Evolutionary conservation across 2,113 vertebrate genomes (phyloP).

Genomic region (Colossoma macropomum): DNA sequence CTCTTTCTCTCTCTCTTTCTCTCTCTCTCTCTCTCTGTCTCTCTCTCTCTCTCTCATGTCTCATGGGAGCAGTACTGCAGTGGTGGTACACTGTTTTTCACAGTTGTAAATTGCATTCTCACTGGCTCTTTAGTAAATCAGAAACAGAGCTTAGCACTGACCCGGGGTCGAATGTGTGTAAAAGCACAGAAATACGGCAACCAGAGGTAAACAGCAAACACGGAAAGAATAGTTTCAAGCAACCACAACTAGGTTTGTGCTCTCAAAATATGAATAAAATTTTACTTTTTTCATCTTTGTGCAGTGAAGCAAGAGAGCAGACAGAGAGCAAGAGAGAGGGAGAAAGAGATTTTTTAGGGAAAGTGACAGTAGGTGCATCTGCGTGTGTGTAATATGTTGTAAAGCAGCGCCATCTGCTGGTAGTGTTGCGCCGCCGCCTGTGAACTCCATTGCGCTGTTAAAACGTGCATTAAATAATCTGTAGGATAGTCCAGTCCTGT

Average conservation of each 20-base stretch:
- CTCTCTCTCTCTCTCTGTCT: not conserved
- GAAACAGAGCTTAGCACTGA: conserved; percentile 41
- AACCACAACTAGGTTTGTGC: not conserved
- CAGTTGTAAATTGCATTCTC: conserved; percentile 38
- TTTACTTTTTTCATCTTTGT: no score
- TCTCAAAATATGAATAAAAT: not conserved
- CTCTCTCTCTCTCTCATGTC: not conserved
- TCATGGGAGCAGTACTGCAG: conserved; percentile 20
- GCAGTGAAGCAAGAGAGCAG: not conserved
- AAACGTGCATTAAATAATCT: not conserved
- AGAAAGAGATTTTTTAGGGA: not conserved
- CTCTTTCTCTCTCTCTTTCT: not conserved
- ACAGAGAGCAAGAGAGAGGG: conserved; percentile 17
- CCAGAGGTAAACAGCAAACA: no score
- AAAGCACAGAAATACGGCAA: not conserved
- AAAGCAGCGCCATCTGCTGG: conserved; percentile 20
- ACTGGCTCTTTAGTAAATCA: conserved; percentile 31
- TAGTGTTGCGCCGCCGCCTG: not conserved
- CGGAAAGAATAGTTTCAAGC: not conserved
- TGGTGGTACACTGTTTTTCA: conserved; percentile 36
- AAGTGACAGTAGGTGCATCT: not conserved
- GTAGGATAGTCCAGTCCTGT: no score
- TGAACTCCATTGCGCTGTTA: not conserved
- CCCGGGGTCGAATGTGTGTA: conserved; percentile 2
- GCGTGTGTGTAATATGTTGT: not conserved